A percentile compares a stretch with the other conserved stretches of the same genome.
Evolutionary conservation across 2,797 vertebrate species (phyloP).

Genomic region (Artibeus lituratus): DNA sequence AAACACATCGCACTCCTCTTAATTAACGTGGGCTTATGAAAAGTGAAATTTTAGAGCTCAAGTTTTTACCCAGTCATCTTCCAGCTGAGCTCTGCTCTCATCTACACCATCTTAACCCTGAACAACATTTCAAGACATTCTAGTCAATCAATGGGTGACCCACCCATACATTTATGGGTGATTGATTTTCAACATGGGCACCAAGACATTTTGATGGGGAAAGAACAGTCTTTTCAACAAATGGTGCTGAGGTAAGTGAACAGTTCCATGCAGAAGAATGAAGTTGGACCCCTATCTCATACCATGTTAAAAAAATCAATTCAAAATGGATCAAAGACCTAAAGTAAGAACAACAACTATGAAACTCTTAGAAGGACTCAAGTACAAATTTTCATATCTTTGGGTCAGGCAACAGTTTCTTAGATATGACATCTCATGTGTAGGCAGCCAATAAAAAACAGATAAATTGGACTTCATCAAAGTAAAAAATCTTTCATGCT

Average conservation of each 20-base stretch:
- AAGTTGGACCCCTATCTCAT: neutral
- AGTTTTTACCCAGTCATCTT: neutral
- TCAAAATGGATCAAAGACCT: neutral
- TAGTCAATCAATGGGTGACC: neutral
- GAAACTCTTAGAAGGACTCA: neutral
- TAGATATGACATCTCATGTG: neutral
- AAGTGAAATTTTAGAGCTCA: neutral
- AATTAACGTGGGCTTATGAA: neutral
- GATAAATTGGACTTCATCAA: neutral
- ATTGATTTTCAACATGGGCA: neutral
- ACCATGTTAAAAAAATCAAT: neutral
- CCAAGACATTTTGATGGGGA: neutral
- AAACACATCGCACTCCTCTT: neutral
- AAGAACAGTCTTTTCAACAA: neutral
- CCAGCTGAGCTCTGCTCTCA: neutral
- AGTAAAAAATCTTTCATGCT: neutral
- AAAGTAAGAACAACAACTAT: neutral
- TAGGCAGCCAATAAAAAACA: neutral
- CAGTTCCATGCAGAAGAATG: neutral
- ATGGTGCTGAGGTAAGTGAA: neutral
- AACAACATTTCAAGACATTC: neutral
- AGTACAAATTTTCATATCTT: neutral
- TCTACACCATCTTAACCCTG: neutral
- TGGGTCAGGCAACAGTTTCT: constrained; percentile 11
- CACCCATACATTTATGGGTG: neutral